phyloP scores from a whole-genome alignment of 2,113 vertebrate species.

The Pardalotus punctatus region DNA sequence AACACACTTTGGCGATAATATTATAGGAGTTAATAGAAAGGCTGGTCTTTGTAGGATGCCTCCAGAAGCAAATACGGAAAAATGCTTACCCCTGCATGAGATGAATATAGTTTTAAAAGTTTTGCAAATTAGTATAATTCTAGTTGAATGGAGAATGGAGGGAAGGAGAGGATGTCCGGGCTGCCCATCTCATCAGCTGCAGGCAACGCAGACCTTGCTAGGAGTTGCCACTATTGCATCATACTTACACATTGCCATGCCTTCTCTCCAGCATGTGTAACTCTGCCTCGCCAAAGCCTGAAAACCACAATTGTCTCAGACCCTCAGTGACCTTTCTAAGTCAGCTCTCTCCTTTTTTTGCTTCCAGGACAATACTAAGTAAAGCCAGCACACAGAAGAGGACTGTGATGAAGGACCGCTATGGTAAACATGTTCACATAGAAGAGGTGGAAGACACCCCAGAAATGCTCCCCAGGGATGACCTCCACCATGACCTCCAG shows the following conservation, averaged over 20 bases:
- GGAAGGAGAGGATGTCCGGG: not conserved
- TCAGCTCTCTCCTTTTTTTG: not conserved
- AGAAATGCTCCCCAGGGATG: conserved; percentile 80
- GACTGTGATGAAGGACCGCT: conserved; percentile 90
- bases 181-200: not conserved
- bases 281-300: not conserved
- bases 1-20: too few species aligned
- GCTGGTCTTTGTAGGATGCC: not conserved
- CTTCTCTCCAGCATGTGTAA: not conserved
- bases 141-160: too few species aligned
- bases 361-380: conserved; percentile 85
- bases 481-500: conserved; percentile 88
- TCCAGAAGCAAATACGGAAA: not conserved
- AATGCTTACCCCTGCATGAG: too few species aligned
- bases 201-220: not conserved
- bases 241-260: not conserved
- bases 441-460: conserved; percentile 87
- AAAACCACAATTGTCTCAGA: too few species aligned
- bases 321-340: not conserved
- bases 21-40: too few species aligned
- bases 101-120: not conserved
- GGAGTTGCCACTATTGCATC: too few species aligned
- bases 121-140: too few species aligned
- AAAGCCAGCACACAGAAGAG: conserved; percentile 89
- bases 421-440: conserved; percentile 82